Conservation (phyloP, 1,140 invertebrate genomes). For the Drosophila baimaii region DNA sequence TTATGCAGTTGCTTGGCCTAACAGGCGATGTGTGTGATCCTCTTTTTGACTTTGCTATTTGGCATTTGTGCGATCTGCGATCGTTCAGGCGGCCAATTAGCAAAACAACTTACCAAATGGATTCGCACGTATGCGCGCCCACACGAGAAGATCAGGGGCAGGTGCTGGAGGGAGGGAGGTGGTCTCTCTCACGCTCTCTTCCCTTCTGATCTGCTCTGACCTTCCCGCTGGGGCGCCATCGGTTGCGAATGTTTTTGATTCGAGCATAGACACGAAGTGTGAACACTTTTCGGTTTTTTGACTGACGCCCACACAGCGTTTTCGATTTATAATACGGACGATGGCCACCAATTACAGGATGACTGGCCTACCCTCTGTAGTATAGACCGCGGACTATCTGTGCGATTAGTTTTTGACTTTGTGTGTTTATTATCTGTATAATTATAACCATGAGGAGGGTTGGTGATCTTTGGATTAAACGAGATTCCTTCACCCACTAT, state of each 20-base stretch:
- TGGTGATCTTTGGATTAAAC: background rate
- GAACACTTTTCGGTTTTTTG: slow-evolving; percentile 46
- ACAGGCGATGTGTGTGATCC: slow-evolving; percentile 20
- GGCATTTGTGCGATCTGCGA: slow-evolving; percentile 38
- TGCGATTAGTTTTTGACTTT: slow-evolving; percentile 21
- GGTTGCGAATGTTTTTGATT: slow-evolving; percentile 46
- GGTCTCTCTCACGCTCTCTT: no score
- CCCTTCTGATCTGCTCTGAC: background rate
- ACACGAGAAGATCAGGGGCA: background rate
- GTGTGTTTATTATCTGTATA: slow-evolving; percentile 1
- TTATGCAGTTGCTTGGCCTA: slow-evolving; percentile 9
- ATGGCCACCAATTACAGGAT: background rate
- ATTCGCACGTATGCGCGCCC: slow-evolving; percentile 33
- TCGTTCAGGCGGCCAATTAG: slow-evolving; percentile 51
- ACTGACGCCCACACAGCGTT: background rate
- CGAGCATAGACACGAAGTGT: slow-evolving; percentile 28
- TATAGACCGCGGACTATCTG: background rate
- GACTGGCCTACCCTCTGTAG: background rate
- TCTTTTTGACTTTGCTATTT: slow-evolving; percentile 59
- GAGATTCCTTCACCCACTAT: background rate
- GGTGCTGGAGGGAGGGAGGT: background rate
- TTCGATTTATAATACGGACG: slow-evolving; percentile 15
- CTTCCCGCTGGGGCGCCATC: slow-evolving; percentile 4
- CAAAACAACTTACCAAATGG: slow-evolving; percentile 46
- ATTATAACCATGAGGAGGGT: background rate